Evolutionary conservation across 2,888 invertebrate species (phyloP).

Genomic region (Eulithis testata): DNA sequence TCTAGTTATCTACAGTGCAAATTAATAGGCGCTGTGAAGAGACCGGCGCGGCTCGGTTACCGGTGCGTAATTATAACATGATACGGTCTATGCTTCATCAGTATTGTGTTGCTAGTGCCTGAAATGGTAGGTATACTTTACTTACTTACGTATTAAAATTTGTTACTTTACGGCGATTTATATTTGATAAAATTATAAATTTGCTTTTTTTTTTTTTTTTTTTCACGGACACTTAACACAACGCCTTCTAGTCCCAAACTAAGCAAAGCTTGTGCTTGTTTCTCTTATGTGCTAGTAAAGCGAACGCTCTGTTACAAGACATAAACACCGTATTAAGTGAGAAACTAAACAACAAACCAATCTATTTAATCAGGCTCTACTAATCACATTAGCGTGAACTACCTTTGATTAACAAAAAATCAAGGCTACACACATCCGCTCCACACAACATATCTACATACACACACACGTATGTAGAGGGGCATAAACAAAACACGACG

Average conservation of each 20-base stretch:
- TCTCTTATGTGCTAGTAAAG: no score
- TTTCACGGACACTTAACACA: no score
- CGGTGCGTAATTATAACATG: conserved; percentile 47
- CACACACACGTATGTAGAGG: conserved; percentile 34
- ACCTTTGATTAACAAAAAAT: conserved; percentile 33
- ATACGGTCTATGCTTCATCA: conserved; percentile 28
- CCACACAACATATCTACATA: conserved; percentile 39
- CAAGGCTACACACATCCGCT: conserved; percentile 33
- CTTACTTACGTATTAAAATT: no score
- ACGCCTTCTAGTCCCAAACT: no score
- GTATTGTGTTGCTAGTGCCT: no score
- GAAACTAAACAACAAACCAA: conserved; percentile 8
- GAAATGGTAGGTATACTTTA: no score
- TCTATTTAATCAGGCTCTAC: conserved; percentile 16
- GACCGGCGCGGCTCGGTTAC: conserved; percentile 26
- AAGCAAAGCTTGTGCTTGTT: no score
- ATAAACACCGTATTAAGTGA: no score
- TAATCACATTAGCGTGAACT: conserved; percentile 31
- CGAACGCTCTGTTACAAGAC: no score
- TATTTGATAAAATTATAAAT: no score
- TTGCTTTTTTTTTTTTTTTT: no score
- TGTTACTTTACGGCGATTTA: no score
- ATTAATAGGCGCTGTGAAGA: conserved; percentile 25
- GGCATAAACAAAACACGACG: conserved; percentile 55
- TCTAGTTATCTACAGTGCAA: conserved; percentile 18